These are phyloP conservation scores for Gila orcuttii DNA, from an alignment of 2,113 vertebrate species.

Conservation along the genomic window DNA sequence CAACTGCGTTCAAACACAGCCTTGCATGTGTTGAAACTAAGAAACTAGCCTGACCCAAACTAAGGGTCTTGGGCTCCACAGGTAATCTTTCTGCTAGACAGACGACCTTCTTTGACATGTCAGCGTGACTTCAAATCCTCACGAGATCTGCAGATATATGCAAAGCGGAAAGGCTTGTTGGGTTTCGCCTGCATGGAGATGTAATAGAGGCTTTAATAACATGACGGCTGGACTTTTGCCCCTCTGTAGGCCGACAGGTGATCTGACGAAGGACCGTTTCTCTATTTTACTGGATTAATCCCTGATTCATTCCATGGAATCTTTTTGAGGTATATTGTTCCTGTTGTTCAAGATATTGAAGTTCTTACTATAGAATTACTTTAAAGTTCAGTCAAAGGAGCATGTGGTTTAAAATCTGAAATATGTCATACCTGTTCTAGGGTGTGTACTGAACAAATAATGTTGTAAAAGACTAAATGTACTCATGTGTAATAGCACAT, in stretches of 20 bases:
- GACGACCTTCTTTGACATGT: background rate
- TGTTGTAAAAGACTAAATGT: background rate
- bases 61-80: slow-evolving; percentile 4
- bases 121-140: background rate
- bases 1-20: background rate
- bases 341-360: background rate
- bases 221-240: slow-evolving; percentile 44
- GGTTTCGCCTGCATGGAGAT: background rate
- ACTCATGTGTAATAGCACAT: no score
- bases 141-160: slow-evolving; percentile 35
- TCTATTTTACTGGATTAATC: background rate
- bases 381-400: background rate
- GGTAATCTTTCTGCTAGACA: background rate
- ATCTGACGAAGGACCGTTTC: background rate
- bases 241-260: background rate
- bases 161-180: slow-evolving; percentile 24
- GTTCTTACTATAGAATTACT: background rate
- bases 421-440: background rate
- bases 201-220: slow-evolving; percentile 10
- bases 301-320: background rate
- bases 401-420: background rate
- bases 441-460: background rate
- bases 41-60: no score
- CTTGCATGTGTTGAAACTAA: no score
- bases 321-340: background rate